A percentile compares a stretch with the other conserved stretches of the same genome.
Conservation (phyloP, 2,888 invertebrate genomes). For the Drosophila neonasuta region DNA sequence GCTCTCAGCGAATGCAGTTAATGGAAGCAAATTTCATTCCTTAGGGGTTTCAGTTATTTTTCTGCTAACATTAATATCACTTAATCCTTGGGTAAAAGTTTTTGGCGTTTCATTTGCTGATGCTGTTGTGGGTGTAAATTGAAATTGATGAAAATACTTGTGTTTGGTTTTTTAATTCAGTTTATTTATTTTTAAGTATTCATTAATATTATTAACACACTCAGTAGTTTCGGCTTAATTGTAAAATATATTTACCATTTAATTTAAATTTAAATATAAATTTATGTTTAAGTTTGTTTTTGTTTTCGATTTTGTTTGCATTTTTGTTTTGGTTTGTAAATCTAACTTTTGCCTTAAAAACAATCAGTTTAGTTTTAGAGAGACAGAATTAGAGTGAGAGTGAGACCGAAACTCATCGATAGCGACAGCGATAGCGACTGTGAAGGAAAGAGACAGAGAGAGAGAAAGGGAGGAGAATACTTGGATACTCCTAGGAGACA, state of each 20-base stretch:
- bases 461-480: slow-evolving; percentile 6
- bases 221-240: slow-evolving; percentile 73
- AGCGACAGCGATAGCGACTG: background rate
- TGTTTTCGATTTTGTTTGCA: background rate
- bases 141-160: slow-evolving; percentile 41
- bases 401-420: slow-evolving; percentile 5
- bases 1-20: slow-evolving; percentile 34
- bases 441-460: slow-evolving; percentile 40
- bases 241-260: slow-evolving; percentile 65
- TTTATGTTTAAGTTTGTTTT: slow-evolving; percentile 48
- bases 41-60: slow-evolving; percentile 13
- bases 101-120: slow-evolving; percentile 26
- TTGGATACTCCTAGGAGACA: slow-evolving; percentile 2
- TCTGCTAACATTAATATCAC: slow-evolving; percentile 57
- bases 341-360: slow-evolving; percentile 69
- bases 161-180: slow-evolving; percentile 50
- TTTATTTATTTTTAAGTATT: slow-evolving; percentile 69
- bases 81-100: slow-evolving; percentile 40
- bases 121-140: slow-evolving; percentile 42
- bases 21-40: slow-evolving; percentile 19
- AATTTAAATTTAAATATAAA: slow-evolving; percentile 41
- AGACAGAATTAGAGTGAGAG: slow-evolving; percentile 34
- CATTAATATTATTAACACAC: slow-evolving; percentile 74
- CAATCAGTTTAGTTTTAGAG: slow-evolving; percentile 71
- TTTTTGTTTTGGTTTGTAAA: slow-evolving; percentile 35